phyloP scores from a whole-genome alignment of 2,888 invertebrate species.

The Tinea semifulvella region DNA sequence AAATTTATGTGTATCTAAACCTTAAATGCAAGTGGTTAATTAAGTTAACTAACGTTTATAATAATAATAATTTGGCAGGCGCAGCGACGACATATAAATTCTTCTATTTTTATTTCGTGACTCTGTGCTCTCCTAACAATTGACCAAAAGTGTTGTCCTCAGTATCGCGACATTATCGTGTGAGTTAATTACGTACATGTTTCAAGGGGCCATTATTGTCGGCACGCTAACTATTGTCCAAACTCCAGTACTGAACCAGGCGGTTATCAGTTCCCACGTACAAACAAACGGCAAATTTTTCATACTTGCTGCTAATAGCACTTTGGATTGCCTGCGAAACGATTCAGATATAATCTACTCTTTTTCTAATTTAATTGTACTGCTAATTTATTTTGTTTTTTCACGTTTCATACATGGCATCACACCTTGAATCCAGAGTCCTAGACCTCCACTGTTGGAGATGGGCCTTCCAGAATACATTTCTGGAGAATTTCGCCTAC shows the following conservation, averaged over 20 bases:
- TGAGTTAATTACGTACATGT: constrained; percentile 10
- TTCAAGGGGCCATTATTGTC: constrained; percentile 8
- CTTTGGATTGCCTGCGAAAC: not conserved
- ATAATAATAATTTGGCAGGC: too few relatives aligned
- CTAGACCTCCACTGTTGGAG: too few relatives aligned
- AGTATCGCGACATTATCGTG: constrained; percentile 5
- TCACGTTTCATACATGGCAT: too few relatives aligned
- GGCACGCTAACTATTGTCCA: constrained; percentile 9
- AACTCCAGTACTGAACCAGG: constrained; percentile 4
- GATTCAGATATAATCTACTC: not conserved
- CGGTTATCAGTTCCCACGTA: constrained; percentile 8
- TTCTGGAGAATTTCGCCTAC: too few relatives aligned
- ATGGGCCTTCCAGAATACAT: too few relatives aligned
- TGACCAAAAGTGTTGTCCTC: constrained; percentile 1
- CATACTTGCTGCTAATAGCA: not conserved
- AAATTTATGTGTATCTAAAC: too few relatives aligned
- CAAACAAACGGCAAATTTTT: constrained; percentile 3
- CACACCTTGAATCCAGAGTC: too few relatives aligned
- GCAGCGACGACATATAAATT: too few relatives aligned
- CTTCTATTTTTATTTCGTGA: not conserved
- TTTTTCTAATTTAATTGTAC: too few relatives aligned
- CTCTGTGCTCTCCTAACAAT: constrained; percentile 2
- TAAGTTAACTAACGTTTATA: too few relatives aligned
- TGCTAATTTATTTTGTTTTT: too few relatives aligned
- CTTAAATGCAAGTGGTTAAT: too few relatives aligned